phyloP scores from a whole-genome alignment of 2,797 vertebrate genomes.

The Astyanax mexicanus region DNA sequence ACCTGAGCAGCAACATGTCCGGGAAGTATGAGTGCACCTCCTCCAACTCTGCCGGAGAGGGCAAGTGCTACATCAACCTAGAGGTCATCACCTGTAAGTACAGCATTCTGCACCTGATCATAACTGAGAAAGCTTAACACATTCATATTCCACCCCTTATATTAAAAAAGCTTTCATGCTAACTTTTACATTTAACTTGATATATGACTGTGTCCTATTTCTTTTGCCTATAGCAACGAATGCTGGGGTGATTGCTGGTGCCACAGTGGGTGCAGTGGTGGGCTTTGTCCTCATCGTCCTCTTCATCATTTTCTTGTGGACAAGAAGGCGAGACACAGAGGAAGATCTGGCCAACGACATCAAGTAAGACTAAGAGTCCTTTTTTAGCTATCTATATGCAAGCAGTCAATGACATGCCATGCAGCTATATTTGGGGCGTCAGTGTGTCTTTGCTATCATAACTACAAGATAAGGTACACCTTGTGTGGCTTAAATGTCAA shows the following conservation, averaged over 20 bases:
- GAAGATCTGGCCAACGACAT: slow-evolving; percentile 95
- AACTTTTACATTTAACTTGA: neutral
- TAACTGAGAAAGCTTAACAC: neutral
- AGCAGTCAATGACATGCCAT: no score
- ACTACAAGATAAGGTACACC: no score
- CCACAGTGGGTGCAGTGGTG: slow-evolving; percentile 83
- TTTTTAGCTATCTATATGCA: no score
- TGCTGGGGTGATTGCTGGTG: slow-evolving; percentile 84
- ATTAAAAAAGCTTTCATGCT: neutral
- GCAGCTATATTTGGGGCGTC: no score
- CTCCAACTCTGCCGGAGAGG: slow-evolving; percentile 79
- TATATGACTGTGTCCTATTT: neutral
- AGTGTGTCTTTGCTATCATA: no score
- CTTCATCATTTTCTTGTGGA: slow-evolving; percentile 77
- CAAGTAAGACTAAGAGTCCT: slow-evolving; percentile 83
- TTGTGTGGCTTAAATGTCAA: no score
- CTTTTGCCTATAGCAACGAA: slow-evolving; percentile 72
- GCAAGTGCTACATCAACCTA: slow-evolving; percentile 85
- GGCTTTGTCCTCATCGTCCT: slow-evolving; percentile 79
- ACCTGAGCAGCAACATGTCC: slow-evolving; percentile 88
- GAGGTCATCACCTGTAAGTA: slow-evolving; percentile 87
- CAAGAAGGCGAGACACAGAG: slow-evolving; percentile 77
- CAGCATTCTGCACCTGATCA: neutral
- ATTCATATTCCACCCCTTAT: no score
- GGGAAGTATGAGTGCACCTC: slow-evolving; percentile 88